Conservation (phyloP, 2,797 vertebrate species). For the Poeciliopsis infans region DNA sequence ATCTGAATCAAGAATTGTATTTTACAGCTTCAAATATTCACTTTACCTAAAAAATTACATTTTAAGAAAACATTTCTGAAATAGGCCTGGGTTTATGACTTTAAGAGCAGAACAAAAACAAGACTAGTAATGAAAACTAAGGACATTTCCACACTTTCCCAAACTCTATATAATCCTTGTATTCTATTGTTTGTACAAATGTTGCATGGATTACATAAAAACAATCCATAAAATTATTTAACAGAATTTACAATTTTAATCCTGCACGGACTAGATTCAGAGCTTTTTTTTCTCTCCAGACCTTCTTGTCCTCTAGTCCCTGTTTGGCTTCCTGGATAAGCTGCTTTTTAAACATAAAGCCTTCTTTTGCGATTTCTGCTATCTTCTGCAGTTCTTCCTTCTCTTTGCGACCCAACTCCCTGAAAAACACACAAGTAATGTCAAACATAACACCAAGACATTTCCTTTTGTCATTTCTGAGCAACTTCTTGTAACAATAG, state of each 20-base stretch:
- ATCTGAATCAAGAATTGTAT: neutral
- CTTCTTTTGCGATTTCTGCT: constrained; percentile 90
- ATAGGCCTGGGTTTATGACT: neutral
- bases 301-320: constrained; percentile 88
- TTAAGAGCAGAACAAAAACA: neutral
- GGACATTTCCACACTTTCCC: neutral
- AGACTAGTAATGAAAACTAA: neutral
- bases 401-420: constrained; percentile 89
- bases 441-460: neutral
- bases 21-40: neutral
- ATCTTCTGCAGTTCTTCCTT: constrained; percentile 84
- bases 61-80: neutral
- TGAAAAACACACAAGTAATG: constrained; percentile 54
- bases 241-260: constrained; percentile 1
- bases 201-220: neutral
- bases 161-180: neutral
- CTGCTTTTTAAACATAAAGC: constrained; percentile 86
- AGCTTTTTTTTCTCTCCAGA: constrained; percentile 37
- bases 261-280: neutral
- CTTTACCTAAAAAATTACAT: neutral
- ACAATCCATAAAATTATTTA: neutral
- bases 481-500: neutral
- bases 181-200: neutral
- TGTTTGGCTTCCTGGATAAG: constrained; percentile 89
- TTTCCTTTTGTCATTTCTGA: neutral